phyloP scores from a whole-genome alignment of 2,888 invertebrate genomes.

The Serrognathus titanus region DNA sequence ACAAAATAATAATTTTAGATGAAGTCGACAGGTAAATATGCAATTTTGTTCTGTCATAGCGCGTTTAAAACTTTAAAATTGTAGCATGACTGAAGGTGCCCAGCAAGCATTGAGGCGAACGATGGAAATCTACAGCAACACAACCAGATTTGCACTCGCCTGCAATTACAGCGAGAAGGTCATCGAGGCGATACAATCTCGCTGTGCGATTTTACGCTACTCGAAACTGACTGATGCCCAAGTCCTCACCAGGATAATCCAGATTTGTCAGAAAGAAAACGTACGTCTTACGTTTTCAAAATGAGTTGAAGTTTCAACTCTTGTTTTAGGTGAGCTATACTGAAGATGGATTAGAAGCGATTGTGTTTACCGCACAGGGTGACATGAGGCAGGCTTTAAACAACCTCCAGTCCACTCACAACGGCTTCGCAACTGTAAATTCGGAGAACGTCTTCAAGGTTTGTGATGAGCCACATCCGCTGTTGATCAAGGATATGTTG shows the following conservation, averaged over 20 bases:
- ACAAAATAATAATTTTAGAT: slow-evolving; percentile 96
- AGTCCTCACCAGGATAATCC: slow-evolving; percentile 75
- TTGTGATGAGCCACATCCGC: slow-evolving; percentile 98
- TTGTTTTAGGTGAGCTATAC: slow-evolving; percentile 66
- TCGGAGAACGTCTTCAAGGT: slow-evolving; percentile 96
- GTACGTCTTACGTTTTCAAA: slow-evolving; percentile 45
- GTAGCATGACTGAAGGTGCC: slow-evolving; percentile 97
- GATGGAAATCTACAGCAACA: slow-evolving; percentile 97
- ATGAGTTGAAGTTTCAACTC: neutral
- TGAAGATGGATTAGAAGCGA: slow-evolving; percentile 91
- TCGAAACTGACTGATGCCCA: slow-evolving; percentile 87
- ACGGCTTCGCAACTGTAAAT: slow-evolving; percentile 88
- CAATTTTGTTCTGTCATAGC: too few species aligned
- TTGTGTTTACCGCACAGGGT: slow-evolving; percentile 97
- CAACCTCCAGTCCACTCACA: slow-evolving; percentile 92
- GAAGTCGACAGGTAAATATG: slow-evolving; percentile 79
- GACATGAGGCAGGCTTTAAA: slow-evolving; percentile 98
- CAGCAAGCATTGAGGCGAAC: slow-evolving; percentile 96
- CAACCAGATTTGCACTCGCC: slow-evolving; percentile 95
- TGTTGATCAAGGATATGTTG: slow-evolving; percentile 88
- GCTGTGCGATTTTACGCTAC: slow-evolving; percentile 95
- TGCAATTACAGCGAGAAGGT: slow-evolving; percentile 99
- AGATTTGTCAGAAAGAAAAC: slow-evolving; percentile 72
- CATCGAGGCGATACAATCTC: slow-evolving; percentile 97
- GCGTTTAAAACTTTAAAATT: too few species aligned